Evolutionary conservation across 2,797 vertebrate genomes (phyloP).

Genomic region (Gymnodraco acuticeps): DNA sequence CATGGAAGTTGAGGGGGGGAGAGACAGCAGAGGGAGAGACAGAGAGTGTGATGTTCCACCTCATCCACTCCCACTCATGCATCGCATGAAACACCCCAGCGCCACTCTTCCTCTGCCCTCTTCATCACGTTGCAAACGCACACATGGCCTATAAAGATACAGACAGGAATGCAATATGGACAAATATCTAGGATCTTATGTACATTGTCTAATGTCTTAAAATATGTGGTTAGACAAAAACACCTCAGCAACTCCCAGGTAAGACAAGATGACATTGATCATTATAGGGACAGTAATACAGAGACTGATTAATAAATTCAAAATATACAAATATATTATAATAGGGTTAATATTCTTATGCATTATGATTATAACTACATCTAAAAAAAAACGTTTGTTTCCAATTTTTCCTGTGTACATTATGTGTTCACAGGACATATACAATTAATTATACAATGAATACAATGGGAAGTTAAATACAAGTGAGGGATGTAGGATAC

Average conservation of each 20-base stretch:
- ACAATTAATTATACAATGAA: not conserved
- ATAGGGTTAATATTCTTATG: not conserved
- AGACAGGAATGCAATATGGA: not conserved
- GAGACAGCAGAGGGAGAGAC: slow-evolving; percentile 24
- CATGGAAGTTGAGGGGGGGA: slow-evolving; percentile 30
- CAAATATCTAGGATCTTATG: not conserved
- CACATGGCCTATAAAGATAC: not conserved
- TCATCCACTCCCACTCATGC: slow-evolving; percentile 73
- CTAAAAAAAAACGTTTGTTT: no score
- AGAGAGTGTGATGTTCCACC: slow-evolving; percentile 54
- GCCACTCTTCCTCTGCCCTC: slow-evolving; percentile 26
- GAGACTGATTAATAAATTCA: not conserved
- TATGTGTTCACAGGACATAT: no score
- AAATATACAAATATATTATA: not conserved
- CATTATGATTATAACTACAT: not conserved
- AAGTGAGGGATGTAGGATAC: not conserved
- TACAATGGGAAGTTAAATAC: not conserved
- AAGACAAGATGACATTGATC: not conserved
- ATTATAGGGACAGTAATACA: not conserved
- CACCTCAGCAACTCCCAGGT: not conserved
- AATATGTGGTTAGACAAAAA: not conserved
- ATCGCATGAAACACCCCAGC: slow-evolving; percentile 44
- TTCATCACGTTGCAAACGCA: slow-evolving; percentile 49
- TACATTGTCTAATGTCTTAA: no score
- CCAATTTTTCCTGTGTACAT: no score